Evolutionary conservation across 2,797 vertebrate species (phyloP).

Genomic region (Periparus ater): DNA sequence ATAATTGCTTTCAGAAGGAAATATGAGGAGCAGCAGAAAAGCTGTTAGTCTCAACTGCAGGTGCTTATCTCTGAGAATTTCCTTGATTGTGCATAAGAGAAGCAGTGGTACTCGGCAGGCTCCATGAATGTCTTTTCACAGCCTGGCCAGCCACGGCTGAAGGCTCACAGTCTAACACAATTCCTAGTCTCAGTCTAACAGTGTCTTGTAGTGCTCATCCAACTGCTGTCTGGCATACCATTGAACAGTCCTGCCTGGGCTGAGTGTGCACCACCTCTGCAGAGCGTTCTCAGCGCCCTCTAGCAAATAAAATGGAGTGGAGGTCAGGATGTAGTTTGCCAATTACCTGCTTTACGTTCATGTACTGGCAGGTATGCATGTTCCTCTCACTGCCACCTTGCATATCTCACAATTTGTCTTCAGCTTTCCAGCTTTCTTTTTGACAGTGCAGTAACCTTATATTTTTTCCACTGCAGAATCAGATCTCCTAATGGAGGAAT

Average conservation of each 20-base stretch:
- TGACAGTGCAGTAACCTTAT: neutral
- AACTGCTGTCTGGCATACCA: neutral
- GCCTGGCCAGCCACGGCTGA: neutral
- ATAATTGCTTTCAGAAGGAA: neutral
- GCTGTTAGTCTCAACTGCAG: neutral
- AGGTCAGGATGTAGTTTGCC: neutral
- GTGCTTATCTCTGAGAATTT: neutral
- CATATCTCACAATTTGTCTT: neutral
- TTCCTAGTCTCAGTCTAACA: neutral
- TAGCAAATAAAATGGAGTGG: neutral
- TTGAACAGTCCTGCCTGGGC: neutral
- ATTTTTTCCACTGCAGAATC: conserved; percentile 76
- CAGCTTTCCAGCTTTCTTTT: neutral
- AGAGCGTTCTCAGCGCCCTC: neutral
- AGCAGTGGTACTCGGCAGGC: neutral
- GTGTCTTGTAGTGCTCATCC: neutral
- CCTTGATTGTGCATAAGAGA: neutral
- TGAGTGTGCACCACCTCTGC: neutral
- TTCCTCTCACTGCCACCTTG: neutral
- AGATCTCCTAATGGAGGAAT: conserved; percentile 89
- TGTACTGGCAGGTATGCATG: neutral
- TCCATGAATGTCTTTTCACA: neutral
- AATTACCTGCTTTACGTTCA: neutral
- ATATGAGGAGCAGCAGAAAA: neutral
- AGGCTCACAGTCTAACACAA: neutral